Evolutionary conservation across 2,888 invertebrate species (phyloP), one percentile per base, ranked within the genome.

Genomic region (Nomada fucata): DNA sequence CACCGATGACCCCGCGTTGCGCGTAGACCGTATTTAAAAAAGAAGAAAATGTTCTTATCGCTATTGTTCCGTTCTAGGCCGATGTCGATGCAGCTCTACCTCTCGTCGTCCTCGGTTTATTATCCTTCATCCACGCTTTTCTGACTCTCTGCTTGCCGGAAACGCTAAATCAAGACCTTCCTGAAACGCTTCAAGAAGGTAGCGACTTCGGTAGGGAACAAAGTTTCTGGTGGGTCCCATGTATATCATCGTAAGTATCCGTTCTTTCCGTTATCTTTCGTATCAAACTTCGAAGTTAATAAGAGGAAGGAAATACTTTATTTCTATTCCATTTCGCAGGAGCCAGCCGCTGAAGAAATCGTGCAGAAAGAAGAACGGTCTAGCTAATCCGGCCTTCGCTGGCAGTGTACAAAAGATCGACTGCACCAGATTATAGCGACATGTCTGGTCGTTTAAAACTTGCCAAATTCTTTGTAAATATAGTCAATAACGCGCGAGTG

Each of bases 171-270:
- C 97, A 97, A 68, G 97, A 97, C 88, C 95, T 98, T 93, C 98
- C 98, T 0, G 97, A 98, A 92, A 97, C 97, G 0, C 94, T 98
- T 2, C 96, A 96, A 82, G 98, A 98, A 92, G 98, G 98, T 15
- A 98, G 98, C 94, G 95, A 97, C 89, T 98, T 98, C 89, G 98
- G 98, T 0, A 95, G 94, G 76, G 95, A 97, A 68, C 98, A 98
- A 93, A 96, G 95, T 87, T 97, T 98, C 92, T 97, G 97, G 96
- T 97, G 98, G 91, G 96, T 96, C 80, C 98, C 97, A 47, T 93
- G 93, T 79, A 83, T 93, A 72, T 89, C 92, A 55, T 79, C 90
- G 93, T 93, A 85, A 90, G 91, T 89, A 69, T 18, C 11, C 5
- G 47, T 2, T 11, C 15, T 15, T 47, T 0, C 13, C 0, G 10